Evolutionary conservation across 2,113 vertebrate species (phyloP).

Genomic region (Bubo blakistoni): DNA sequence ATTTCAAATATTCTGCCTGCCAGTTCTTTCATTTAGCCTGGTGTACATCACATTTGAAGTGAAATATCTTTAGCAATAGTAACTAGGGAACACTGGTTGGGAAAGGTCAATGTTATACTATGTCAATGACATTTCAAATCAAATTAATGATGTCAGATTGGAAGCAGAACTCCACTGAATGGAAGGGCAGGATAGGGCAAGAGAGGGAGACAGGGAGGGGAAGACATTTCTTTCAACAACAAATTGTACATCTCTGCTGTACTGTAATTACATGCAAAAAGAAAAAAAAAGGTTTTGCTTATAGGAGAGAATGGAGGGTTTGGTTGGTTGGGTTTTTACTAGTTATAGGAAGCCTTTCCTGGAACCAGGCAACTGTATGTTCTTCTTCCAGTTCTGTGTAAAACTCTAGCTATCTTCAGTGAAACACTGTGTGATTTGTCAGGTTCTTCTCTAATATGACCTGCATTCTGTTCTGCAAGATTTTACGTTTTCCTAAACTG

Average conservation of each 20-base stretch:
- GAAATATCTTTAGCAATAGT: background rate
- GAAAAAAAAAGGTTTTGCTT: background rate
- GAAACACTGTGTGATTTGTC: background rate
- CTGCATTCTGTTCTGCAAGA: background rate
- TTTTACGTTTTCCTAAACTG: background rate
- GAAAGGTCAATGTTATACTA: background rate
- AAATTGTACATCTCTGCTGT: background rate
- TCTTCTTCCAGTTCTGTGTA: background rate
- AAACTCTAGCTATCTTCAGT: background rate
- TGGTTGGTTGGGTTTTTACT: background rate
- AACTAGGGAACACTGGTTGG: background rate
- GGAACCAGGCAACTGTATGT: background rate
- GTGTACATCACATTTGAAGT: background rate
- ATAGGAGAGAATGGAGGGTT: background rate
- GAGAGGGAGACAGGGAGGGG: background rate
- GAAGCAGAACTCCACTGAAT: background rate
- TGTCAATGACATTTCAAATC: constrained; percentile 11
- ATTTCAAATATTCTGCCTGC: constrained; percentile 29
- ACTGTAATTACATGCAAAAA: background rate
- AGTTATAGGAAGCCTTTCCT: background rate
- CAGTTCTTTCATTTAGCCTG: constrained; percentile 10
- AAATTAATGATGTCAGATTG: background rate
- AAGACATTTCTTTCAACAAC: background rate
- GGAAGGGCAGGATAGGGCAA: background rate
- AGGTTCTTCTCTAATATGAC: background rate